phyloP scores from a whole-genome alignment of 2,797 vertebrate species.

The Echiichthys vipera region DNA sequence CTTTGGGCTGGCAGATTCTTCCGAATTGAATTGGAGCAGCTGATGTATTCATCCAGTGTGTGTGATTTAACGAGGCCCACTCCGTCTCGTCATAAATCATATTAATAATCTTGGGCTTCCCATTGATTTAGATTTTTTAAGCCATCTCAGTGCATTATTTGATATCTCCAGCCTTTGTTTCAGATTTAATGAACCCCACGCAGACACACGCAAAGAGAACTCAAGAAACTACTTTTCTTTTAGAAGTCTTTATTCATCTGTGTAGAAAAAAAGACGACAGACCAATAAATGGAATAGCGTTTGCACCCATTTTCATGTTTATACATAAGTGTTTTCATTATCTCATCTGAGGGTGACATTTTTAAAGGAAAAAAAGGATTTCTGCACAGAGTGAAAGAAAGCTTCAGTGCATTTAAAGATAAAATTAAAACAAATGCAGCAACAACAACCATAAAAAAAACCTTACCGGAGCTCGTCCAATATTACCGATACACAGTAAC shows the following conservation, averaged over 20 bases:
- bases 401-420: slow-evolving; percentile 62
- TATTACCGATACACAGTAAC: slow-evolving; percentile 63
- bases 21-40: slow-evolving; percentile 39
- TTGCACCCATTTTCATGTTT: slow-evolving; percentile 77
- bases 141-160: slow-evolving; percentile 54
- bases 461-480: slow-evolving; percentile 51
- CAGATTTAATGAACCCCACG: slow-evolving; percentile 58
- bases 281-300: slow-evolving; percentile 74
- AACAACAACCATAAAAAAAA: slow-evolving; percentile 33
- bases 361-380: slow-evolving; percentile 76
- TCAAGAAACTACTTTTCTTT: slow-evolving; percentile 62
- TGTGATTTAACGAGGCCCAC: slow-evolving; percentile 72
- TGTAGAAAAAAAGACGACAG: slow-evolving; percentile 82
- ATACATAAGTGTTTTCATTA: slow-evolving; percentile 79
- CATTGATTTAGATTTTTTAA: slow-evolving; percentile 65
- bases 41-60: slow-evolving; percentile 73
- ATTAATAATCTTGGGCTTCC: slow-evolving; percentile 65
- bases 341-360: slow-evolving; percentile 77
- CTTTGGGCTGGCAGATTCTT: slow-evolving; percentile 27
- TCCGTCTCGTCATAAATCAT: slow-evolving; percentile 61
- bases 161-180: slow-evolving; percentile 52
- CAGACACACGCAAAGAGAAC: slow-evolving; percentile 32
- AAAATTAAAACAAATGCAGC: slow-evolving; percentile 46
- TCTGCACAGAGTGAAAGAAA: slow-evolving; percentile 78
- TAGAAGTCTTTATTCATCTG: slow-evolving; percentile 81